Evolutionary conservation across 2,888 invertebrate species (phyloP), one percentile per base, ranked within the genome.

Genomic region (Caenorhabditis doughertyi): DNA sequence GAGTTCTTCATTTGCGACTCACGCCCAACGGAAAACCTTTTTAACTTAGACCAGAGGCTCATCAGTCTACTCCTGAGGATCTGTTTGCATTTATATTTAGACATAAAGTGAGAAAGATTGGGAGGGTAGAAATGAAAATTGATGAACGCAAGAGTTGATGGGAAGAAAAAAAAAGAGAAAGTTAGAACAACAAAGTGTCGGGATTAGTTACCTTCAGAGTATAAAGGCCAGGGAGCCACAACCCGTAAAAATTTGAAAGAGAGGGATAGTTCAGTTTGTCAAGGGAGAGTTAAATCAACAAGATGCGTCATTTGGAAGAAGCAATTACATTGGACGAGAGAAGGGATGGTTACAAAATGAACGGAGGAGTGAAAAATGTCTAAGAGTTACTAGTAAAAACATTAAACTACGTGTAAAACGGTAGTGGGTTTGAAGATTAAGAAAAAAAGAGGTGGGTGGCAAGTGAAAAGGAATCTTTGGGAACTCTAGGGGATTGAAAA

Each of bases 281-380:
- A 56, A 67, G 47, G 80, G 71, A 79, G 64, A 71, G 79, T 68
- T 42, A 62, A 68, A 77, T 77, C 77, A 77, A 77, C 77, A 77
- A 77, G 51, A 62, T 77, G 77, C 68, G 68, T 77, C 77, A 68
- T 77, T 77, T 68, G 77, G 67, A 76, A 56, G 67, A 47, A 56
- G 55, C 76, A 76, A 76, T 58, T 67, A 76, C 55, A 25, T 21
- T 39, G 39, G 39, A 39, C 21, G 39, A 42, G 25, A 42, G 53
- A n/a, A 3, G 23, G 18, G 64, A 55, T 53, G 47, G 65, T 58
- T 65, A 74, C 56, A 47, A 74, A 74, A 65, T 74, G 74, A 65
- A 65, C 74, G 73, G 29, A 35, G 8, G 27, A 44, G 73, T 32
- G 23, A n/a, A n/a, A n/a, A n/a, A n/a, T n/a, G n/a, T n/a, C n/a